Base-by-base conservation (phyloP, 2,888 invertebrate genomes). In the Geotrupes spiniger region DNA sequence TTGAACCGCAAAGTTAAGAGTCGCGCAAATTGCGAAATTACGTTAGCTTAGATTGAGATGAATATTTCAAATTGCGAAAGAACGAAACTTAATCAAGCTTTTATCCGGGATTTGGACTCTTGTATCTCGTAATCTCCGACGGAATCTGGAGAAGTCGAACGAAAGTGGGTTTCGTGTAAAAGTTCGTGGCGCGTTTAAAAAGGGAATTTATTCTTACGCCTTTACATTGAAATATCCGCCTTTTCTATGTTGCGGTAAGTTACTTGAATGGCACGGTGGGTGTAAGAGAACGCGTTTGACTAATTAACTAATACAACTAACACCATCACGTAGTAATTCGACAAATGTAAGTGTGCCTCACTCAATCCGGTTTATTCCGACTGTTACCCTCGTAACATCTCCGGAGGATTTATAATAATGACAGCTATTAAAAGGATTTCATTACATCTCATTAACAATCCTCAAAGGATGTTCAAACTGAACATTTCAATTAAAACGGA, bases 21-120 rank as follows among this genome's bases (percentile, higher is more conserved):
- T 8, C 33, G 29, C 5, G 29, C 10, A 29, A 11, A 29, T 11
- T 6, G 8, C 29, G 29, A 15, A 33, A 33, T 33, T 33, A 33
- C 12, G 33, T 33, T 33, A 33, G 33, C 33, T 12, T 8, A 33
- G 33, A 33, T 33, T 33, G 33, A 33, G 33, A 10, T 10, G 33
- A 33, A 33, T 33, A 33, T 33, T 33, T 33, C 15, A 33, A 15
- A 15, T 15, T 33, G 33, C 33, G 33, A 33, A 33, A 33, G 15
- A 33, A 15, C 33, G 33, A 15, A 15, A 33, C 43, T 49, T 49
- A 49, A 49, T 49, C 48, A 49, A 49, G 48, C 42, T 49, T 43
- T 36, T 33, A 33, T 33, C 33, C 33, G 9, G 33, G 33, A 12
- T 33, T 33, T 33, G 11, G 15, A 12, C 15, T 14, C 5, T 6